Evolutionary conservation across 2,113 vertebrate genomes (phyloP).

Genomic region (Scortum barcoo): DNA sequence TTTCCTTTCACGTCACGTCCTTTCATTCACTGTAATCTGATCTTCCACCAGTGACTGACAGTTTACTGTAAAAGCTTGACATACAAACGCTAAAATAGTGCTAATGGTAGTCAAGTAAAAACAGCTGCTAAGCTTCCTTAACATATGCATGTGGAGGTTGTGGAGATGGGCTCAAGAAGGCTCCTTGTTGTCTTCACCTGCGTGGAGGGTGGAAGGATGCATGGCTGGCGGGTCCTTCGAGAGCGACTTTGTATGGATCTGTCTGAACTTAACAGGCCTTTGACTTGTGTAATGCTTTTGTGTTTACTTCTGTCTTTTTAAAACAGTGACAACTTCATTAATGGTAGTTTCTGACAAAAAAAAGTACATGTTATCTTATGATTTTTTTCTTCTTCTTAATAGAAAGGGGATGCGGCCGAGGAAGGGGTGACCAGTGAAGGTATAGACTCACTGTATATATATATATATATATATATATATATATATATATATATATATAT

Average conservation of each 20-base stretch:
- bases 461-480: no score
- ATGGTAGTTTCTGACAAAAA: not conserved
- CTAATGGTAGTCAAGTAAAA: constrained; percentile 21
- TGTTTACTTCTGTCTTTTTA: constrained; percentile 6
- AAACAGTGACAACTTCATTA: constrained; percentile 3
- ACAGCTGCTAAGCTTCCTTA: constrained; percentile 11
- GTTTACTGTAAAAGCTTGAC: constrained; percentile 31
- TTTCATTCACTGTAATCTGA: constrained; percentile 38
- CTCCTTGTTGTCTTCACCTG: constrained; percentile 13
- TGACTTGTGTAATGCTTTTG: constrained; percentile 7
- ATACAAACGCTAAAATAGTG: constrained; percentile 23
- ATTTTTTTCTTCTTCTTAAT: constrained; percentile 65
- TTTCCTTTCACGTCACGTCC: constrained; percentile 46
- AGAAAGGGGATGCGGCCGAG: constrained; percentile 94
- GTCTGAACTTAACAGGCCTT: not conserved
- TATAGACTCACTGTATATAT: constrained; percentile 70
- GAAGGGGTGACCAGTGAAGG: constrained; percentile 99
- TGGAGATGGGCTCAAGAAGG: constrained; percentile 12
- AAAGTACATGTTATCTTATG: not conserved
- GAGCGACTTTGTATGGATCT: constrained; percentile 10
- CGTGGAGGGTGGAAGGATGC: constrained; percentile 27
- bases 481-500: not conserved
- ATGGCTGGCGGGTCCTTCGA: constrained; percentile 19
- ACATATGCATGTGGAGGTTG: constrained; percentile 41
- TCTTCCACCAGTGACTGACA: constrained; percentile 51